These are phyloP conservation scores for Oceanodroma tethys DNA, from an alignment of 2,113 vertebrate species.

Conservation along the genomic window DNA sequence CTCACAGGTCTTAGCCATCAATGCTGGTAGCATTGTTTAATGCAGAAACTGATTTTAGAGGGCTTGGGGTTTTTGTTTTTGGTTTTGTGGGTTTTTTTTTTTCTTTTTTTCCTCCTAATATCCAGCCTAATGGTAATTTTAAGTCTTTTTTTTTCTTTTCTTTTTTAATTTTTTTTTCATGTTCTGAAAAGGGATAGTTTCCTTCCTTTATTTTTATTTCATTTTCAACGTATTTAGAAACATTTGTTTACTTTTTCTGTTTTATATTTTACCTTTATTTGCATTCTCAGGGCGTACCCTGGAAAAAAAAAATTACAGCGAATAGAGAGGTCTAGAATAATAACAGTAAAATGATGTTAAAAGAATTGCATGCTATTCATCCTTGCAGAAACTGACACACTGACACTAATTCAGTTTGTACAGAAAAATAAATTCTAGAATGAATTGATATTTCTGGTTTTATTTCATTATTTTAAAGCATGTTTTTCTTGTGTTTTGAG, in stretches of 20 bases:
- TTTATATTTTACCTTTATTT: neutral
- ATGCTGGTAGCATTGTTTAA: neutral
- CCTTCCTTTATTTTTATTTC: neutral
- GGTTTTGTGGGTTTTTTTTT: neutral
- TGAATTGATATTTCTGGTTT: neutral
- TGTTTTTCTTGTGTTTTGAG: neutral
- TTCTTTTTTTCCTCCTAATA: neutral
- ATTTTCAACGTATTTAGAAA: neutral
- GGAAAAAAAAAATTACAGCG: neutral
- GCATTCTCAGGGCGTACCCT: neutral
- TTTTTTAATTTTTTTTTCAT: neutral
- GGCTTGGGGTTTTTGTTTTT: neutral
- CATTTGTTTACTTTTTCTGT: neutral
- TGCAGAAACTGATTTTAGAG: neutral
- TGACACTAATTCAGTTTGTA: neutral
- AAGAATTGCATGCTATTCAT: neutral
- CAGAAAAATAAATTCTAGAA: neutral
- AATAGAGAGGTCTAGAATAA: neutral
- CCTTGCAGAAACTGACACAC: neutral
- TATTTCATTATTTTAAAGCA: neutral
- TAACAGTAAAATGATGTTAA: neutral
- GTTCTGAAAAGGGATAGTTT: neutral
- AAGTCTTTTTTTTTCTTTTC: rapidly evolving
- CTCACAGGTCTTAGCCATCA: neutral
- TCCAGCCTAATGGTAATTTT: neutral